These are phyloP conservation scores for Danionella cerebrum DNA, from an alignment of 2,113 vertebrate genomes.

Conservation along the genomic window DNA sequence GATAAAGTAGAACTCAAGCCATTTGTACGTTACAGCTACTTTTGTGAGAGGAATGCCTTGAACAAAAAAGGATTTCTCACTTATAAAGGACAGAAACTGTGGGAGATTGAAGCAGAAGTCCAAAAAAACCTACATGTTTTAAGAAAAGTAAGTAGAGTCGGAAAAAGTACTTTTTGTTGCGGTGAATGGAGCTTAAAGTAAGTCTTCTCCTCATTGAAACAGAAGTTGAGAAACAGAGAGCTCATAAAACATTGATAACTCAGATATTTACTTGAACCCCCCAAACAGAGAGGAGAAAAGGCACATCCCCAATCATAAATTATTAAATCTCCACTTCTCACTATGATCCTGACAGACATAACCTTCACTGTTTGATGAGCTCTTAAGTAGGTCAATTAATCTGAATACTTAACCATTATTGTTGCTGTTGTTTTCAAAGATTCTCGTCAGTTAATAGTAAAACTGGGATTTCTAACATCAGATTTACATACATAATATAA, in stretches of 20 bases:
- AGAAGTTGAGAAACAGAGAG: conserved; percentile 35
- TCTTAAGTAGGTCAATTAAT: conserved; percentile 33
- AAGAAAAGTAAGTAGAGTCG: background rate
- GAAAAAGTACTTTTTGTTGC: conserved; percentile 9
- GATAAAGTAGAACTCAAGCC: conserved; percentile 11
- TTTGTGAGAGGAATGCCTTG: background rate
- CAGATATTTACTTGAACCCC: conserved; percentile 37
- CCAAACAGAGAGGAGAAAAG: conserved; percentile 35
- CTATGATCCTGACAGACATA: conserved; percentile 27
- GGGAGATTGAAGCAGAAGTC: background rate
- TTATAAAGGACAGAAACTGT: background rate
- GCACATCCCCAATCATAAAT: conserved; percentile 40
- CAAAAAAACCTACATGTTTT: background rate
- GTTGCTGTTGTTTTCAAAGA: background rate
- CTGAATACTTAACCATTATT: background rate
- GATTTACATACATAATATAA: background rate
- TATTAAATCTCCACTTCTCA: conserved; percentile 37
- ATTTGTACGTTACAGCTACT: conserved; percentile 9
- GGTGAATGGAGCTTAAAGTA: background rate
- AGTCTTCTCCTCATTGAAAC: conserved; percentile 14
- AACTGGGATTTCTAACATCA: too few relatives aligned
- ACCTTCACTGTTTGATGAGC: conserved; percentile 14
- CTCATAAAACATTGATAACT: conserved; percentile 42
- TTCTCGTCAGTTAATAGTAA: background rate
- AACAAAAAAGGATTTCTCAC: background rate